phyloP scores from a whole-genome alignment of 35 echinoderm and acorn worm genomes.

The Diadema setosum region DNA sequence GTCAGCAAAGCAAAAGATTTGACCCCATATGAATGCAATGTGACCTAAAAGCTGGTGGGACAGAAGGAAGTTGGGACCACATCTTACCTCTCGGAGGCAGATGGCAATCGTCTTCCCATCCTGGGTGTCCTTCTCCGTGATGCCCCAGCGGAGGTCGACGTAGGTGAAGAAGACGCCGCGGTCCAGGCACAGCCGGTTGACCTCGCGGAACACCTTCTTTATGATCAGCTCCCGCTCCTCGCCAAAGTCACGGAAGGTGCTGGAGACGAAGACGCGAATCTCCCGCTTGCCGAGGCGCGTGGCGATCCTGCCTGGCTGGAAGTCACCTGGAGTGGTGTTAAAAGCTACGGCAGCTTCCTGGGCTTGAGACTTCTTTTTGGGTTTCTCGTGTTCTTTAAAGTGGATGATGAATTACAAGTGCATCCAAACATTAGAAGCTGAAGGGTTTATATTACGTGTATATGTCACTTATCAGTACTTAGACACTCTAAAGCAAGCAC shows the following conservation, averaged over 20 bases:
- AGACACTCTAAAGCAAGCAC: no score
- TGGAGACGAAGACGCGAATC: constrained; percentile 86
- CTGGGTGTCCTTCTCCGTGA: constrained; percentile 62
- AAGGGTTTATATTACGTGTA: no score
- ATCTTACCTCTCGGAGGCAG: constrained; percentile 76
- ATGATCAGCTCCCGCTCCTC: constrained; percentile 83
- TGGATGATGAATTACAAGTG: no score
- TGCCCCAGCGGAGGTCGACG: constrained; percentile 92
- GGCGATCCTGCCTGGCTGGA: neutral
- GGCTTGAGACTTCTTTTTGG: neutral
- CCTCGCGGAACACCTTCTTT: constrained; percentile 85
- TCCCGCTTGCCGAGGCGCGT: constrained; percentile 37
- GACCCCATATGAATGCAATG: no score
- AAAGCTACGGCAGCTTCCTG: no score
- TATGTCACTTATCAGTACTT: no score
- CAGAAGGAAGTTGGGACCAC: no score
- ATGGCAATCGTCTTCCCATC: constrained; percentile 79
- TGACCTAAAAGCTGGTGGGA: no score
- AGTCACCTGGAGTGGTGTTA: no score
- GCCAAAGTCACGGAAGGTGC: constrained; percentile 81
- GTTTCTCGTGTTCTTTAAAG: no score
- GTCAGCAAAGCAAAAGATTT: no score
- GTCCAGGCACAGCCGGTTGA: constrained; percentile 82
- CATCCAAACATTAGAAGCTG: no score
- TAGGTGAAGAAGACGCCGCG: constrained; percentile 89